These are phyloP conservation scores for Andrena praecox DNA, from an alignment of 2,888 invertebrate species.

Conservation along the genomic window DNA sequence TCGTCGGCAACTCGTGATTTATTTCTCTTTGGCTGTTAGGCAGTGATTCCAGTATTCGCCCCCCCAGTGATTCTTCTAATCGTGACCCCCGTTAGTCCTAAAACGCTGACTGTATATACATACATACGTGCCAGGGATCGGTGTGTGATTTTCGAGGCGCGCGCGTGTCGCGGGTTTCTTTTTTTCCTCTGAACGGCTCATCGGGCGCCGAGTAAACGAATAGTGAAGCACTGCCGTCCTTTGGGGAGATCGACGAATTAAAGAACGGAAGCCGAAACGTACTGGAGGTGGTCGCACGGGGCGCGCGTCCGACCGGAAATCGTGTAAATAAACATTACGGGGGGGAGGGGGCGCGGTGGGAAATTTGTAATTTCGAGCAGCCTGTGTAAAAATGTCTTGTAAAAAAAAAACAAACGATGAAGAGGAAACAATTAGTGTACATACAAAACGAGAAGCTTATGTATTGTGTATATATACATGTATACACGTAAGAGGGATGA, in stretches of 20 bases:
- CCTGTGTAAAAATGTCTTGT: constrained; percentile 50
- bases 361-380: constrained; percentile 42
- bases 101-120: neutral
- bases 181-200: constrained; percentile 6
- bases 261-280: neutral
- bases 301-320: constrained; percentile 20
- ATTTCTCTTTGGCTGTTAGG: neutral
- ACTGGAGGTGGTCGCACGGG: constrained; percentile 17
- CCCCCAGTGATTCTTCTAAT: constrained; percentile 30
- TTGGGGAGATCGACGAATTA: constrained; percentile 32
- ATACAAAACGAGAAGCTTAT: constrained; percentile 43
- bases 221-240: constrained; percentile 67
- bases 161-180: neutral
- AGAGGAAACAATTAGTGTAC: constrained; percentile 44
- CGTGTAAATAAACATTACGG: constrained; percentile 31
- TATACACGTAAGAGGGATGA: constrained; percentile 15
- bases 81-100: neutral
- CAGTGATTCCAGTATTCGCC: constrained; percentile 10
- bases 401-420: constrained; percentile 11
- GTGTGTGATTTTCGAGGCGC: constrained; percentile 12
- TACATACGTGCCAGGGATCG: constrained; percentile 28
- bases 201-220: constrained; percentile 48
- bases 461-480: constrained; percentile 40
- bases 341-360: neutral
- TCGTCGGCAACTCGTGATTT: neutral